A percentile compares a stretch with the other conserved stretches of the same genome.
Evolutionary conservation across 2,888 invertebrate species (phyloP).

Genomic region (Sicus ferrugineus): DNA sequence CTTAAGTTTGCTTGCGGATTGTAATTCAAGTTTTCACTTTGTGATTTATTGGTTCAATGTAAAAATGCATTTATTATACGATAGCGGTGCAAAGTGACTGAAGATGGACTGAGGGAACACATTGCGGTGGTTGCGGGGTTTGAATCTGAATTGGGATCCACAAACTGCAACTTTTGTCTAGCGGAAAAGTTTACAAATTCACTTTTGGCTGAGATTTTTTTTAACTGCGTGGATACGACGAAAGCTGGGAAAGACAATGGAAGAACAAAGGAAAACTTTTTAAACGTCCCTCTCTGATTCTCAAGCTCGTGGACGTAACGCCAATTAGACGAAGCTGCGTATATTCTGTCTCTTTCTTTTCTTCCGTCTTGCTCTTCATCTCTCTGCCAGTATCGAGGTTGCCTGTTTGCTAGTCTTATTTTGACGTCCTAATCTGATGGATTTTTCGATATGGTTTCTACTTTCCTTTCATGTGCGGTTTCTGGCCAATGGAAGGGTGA

Average conservation of each 20-base stretch:
- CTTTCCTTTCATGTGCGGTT: slow-evolving; percentile 18
- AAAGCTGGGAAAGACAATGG: slow-evolving; percentile 13
- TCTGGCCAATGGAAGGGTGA: slow-evolving; percentile 16
- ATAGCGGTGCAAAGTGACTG: background rate
- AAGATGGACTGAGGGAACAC: background rate
- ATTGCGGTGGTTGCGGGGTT: slow-evolving; percentile 7
- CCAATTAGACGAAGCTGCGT: slow-evolving; percentile 33
- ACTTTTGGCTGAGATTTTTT: slow-evolving; percentile 26
- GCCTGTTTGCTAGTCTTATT: slow-evolving; percentile 9
- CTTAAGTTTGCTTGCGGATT: slow-evolving; percentile 50
- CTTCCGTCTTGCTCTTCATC: background rate
- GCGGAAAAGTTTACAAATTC: slow-evolving; percentile 34
- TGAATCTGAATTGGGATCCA: slow-evolving; percentile 23
- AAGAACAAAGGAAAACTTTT: slow-evolving; percentile 34
- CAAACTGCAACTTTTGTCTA: slow-evolving; percentile 26
- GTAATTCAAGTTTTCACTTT: slow-evolving; percentile 57
- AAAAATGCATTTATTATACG: slow-evolving; percentile 57
- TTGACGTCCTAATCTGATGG: slow-evolving; percentile 40
- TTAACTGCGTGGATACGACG: background rate
- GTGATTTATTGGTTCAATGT: slow-evolving; percentile 58
- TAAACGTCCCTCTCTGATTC: slow-evolving; percentile 7
- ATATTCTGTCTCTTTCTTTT: background rate
- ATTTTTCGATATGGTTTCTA: slow-evolving; percentile 36
- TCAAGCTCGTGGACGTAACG: slow-evolving; percentile 13
- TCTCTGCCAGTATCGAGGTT: too few relatives aligned